Evolutionary conservation across 2,113 vertebrate genomes (phyloP).

Genomic region (Sturnus vulgaris): DNA sequence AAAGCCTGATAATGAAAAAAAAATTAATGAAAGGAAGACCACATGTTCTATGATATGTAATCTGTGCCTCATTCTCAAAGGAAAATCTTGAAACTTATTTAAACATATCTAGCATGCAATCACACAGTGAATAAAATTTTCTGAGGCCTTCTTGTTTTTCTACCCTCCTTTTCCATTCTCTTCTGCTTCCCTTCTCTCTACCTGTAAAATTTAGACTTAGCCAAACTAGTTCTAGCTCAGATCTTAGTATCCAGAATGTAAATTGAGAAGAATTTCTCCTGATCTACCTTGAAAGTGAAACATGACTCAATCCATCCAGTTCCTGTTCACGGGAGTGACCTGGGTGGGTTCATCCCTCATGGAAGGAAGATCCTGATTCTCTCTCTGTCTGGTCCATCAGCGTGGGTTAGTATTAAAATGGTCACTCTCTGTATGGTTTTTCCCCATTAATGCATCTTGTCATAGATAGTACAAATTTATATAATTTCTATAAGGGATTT

Average conservation of each 20-base stretch:
- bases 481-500: not conserved
- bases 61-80: not conserved
- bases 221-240: not conserved
- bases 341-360: not conserved
- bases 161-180: not conserved
- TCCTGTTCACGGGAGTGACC: not conserved
- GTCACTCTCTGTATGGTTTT: not conserved
- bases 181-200: not conserved
- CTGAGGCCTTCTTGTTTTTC: not conserved
- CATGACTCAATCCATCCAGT: not conserved
- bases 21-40: not conserved
- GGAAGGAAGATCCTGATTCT: not conserved
- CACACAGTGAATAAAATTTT: not conserved
- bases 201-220: not conserved
- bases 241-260: not conserved
- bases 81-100: not conserved
- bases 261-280: not conserved
- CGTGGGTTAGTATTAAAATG: not conserved
- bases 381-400: not conserved
- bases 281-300: not conserved
- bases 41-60: not conserved
- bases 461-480: not conserved
- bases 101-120: not conserved
- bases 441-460: not conserved
- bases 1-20: not conserved